These are phyloP conservation scores for Heliangelus exortis DNA, from an alignment of 2,797 vertebrate genomes.

Conservation along the genomic window DNA sequence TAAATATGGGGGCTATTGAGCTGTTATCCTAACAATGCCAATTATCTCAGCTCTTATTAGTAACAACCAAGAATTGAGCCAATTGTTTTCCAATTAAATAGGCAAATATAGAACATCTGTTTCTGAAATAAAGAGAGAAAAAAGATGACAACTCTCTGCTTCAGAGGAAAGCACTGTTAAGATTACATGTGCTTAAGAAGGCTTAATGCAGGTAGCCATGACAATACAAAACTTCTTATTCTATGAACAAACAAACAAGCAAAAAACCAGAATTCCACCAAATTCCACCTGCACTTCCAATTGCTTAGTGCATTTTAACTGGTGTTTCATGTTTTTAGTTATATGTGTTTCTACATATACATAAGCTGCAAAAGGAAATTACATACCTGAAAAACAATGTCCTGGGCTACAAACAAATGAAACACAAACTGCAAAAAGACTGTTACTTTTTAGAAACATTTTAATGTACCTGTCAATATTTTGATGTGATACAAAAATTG, in stretches of 20 bases:
- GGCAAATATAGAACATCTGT: neutral
- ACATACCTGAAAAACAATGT: neutral
- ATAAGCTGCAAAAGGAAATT: neutral
- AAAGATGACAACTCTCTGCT: neutral
- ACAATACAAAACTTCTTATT: neutral
- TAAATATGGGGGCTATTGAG: neutral
- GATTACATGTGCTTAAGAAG: neutral
- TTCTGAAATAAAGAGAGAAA: neutral
- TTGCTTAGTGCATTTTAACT: neutral
- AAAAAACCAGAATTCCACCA: neutral
- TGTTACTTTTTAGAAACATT: neutral
- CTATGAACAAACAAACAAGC: neutral
- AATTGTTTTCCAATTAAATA: neutral
- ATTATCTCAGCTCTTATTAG: neutral
- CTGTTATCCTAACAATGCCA: neutral
- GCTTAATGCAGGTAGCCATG: neutral
- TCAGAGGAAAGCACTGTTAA: neutral
- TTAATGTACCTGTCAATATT: neutral
- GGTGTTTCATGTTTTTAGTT: neutral
- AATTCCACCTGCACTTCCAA: neutral
- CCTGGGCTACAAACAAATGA: neutral
- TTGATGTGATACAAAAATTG: neutral
- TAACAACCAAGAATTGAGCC: neutral
- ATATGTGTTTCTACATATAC: neutral
- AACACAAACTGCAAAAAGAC: neutral